phyloP scores from a whole-genome alignment of 2,113 vertebrate species.

The Archocentrus centrarchus region DNA sequence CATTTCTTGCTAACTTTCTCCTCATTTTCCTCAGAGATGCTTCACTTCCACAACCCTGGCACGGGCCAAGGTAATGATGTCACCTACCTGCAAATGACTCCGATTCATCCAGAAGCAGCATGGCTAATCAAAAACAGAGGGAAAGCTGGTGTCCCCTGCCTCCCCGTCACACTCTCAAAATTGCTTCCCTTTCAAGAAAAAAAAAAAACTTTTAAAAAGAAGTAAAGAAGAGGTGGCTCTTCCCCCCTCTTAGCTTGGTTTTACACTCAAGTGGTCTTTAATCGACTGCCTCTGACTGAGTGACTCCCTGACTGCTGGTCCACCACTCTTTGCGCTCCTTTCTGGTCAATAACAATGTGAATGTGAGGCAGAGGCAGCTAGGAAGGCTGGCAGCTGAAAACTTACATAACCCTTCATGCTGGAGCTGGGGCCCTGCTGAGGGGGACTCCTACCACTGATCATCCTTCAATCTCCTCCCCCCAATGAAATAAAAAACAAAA shows the following conservation, averaged over 20 bases:
- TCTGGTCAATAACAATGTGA: slow-evolving; percentile 49
- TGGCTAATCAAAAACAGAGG: slow-evolving; percentile 42
- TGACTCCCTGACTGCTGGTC: slow-evolving; percentile 46
- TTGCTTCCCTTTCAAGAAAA: neutral
- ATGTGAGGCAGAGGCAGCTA: slow-evolving; percentile 56
- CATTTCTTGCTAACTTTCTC: neutral
- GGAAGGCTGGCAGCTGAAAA: slow-evolving; percentile 65
- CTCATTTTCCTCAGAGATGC: neutral
- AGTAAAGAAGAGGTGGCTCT: neutral
- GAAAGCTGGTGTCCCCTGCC: slow-evolving; percentile 27
- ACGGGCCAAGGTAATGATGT: neutral
- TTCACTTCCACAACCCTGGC: neutral
- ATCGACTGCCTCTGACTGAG: slow-evolving; percentile 53
- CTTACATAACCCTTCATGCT: slow-evolving; percentile 75
- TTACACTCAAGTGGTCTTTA: slow-evolving; percentile 10
- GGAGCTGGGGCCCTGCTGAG: slow-evolving; percentile 56
- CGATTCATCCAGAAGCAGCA: slow-evolving; percentile 76
- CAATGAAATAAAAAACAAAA: neutral
- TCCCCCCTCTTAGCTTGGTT: neutral
- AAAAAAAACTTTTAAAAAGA: neutral
- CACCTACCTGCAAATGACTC: slow-evolving; percentile 75
- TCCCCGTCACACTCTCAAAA: slow-evolving; percentile 20
- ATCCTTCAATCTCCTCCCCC: neutral
- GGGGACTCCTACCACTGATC: slow-evolving; percentile 39
- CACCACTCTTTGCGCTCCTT: slow-evolving; percentile 27